Conservation (phyloP, 1,140 invertebrate species). For the Nephotettix cincticeps region DNA sequence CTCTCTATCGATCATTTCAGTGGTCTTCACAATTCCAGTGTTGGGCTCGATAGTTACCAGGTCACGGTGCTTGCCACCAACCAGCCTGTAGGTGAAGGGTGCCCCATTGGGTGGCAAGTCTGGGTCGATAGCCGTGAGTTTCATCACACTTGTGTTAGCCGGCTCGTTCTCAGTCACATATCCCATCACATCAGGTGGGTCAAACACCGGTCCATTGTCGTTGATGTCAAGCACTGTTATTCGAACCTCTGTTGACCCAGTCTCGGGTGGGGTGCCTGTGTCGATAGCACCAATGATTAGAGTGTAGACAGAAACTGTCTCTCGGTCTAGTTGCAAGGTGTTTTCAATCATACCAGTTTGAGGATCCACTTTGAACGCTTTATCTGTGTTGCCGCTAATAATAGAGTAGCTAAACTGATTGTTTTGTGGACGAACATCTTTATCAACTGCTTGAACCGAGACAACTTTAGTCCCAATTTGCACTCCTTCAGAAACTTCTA, state of each 20-base stretch:
- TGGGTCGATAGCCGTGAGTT: conserved; percentile 79
- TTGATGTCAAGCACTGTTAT: conserved; percentile 83
- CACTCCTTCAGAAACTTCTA: conserved; percentile 75
- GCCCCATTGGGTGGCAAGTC: conserved; percentile 90
- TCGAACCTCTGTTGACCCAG: conserved; percentile 79
- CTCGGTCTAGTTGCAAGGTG: conserved; percentile 73
- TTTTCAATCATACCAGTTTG: conserved; percentile 81
- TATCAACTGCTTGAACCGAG: conserved; percentile 83
- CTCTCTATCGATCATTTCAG: conserved; percentile 79
- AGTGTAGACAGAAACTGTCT: conserved; percentile 72
- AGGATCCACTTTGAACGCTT: conserved; percentile 87
- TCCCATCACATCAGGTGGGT: conserved; percentile 65
- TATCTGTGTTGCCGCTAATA: conserved; percentile 76
- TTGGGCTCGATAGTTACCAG: conserved; percentile 75
- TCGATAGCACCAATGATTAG: conserved; percentile 89
- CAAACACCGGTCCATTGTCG: conserved; percentile 89
- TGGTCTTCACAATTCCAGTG: conserved; percentile 77
- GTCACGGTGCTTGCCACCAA: conserved; percentile 75
- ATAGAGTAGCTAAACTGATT: conserved; percentile 92
- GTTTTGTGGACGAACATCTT: conserved; percentile 87
- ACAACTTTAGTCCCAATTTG: conserved; percentile 68
- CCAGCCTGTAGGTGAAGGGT: conserved; percentile 80
- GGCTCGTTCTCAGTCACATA: conserved; percentile 88
- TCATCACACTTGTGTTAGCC: conserved; percentile 79
- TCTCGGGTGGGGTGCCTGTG: conserved; percentile 81